Evolutionary conservation across 2,888 invertebrate genomes (phyloP).

Genomic region (Nephrotoma appendiculata): DNA sequence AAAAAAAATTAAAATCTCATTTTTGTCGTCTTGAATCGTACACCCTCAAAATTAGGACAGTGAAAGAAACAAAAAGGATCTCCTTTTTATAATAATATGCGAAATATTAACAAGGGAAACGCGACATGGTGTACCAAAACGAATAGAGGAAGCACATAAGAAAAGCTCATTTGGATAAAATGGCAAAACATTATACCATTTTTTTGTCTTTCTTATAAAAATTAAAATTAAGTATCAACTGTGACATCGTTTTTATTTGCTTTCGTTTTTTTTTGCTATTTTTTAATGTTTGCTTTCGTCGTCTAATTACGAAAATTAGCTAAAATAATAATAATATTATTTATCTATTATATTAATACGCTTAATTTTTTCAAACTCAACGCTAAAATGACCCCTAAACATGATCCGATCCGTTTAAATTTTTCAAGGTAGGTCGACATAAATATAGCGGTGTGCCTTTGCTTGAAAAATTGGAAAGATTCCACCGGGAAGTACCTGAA

Average conservation of each 20-base stretch:
- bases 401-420: too few species aligned
- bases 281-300: background rate
- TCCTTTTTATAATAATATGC: background rate
- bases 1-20: background rate
- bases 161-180: background rate
- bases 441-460: too few species aligned
- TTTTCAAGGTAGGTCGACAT: too few species aligned
- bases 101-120: background rate
- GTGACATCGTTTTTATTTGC: background rate
- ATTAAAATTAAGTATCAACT: background rate
- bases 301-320: background rate
- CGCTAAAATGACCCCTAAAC: too few species aligned
- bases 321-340: background rate
- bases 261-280: background rate
- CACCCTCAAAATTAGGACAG: background rate
- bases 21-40: background rate
- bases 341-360: too few species aligned
- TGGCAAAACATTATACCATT: background rate
- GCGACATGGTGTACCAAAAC: background rate
- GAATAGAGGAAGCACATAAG: background rate
- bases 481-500: too few species aligned
- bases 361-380: too few species aligned
- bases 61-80: background rate
- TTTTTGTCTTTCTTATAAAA: background rate
- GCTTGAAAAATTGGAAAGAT: too few species aligned